Evolutionary conservation across 2,797 vertebrate genomes (phyloP), one percentile per base, ranked within the genome.

Genomic region (Garrulus glandarius): DNA sequence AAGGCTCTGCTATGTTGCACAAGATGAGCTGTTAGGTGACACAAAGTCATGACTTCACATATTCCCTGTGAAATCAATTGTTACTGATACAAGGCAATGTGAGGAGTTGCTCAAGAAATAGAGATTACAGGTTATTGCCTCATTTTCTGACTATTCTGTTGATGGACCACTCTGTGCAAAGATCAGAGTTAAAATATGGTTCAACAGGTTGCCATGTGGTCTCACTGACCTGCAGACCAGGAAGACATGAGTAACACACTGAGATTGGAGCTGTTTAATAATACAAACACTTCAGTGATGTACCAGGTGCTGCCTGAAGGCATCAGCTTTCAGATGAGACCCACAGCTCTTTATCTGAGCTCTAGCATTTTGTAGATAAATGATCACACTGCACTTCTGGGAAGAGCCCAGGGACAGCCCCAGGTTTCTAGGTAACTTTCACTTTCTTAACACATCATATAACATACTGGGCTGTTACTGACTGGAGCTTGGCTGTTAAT

Each of bases 401-500:
- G 92, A 93, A 85, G 57, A 69, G 50, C 63, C 76, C 55, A 61
- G 55, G 57, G 59, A 92, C 52, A 91, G 16, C 14, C 32, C 36
- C 79, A 87, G 39, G 65, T 90, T 92, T 93, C 57, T 76, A 71
- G 32, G 41, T 50, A 91, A 78, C 64, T 36, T 89, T 83, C 32
- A 15, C 53, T 93, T 92, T 92, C 82, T 55, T 87, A 84, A 59
- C 93, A 93, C 90, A 23, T 96, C 90, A 95, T 95, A 94, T 91
- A 94, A 84, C 52, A 86, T 49, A 21, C 36, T 34, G 18, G 76
- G 41, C 55, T 52, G 72, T 90, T 72, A 29, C 67, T 92, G 90
- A 74, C 80, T 90, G 92, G 92, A 88, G 79, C 41, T 94, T 93
- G 82, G 91, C 93, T 86, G 91, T 81, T 94, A 93, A 96, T 90